Evolutionary conservation across 2,797 vertebrate genomes (phyloP).

Genomic region (Phylloscopus collybita): DNA sequence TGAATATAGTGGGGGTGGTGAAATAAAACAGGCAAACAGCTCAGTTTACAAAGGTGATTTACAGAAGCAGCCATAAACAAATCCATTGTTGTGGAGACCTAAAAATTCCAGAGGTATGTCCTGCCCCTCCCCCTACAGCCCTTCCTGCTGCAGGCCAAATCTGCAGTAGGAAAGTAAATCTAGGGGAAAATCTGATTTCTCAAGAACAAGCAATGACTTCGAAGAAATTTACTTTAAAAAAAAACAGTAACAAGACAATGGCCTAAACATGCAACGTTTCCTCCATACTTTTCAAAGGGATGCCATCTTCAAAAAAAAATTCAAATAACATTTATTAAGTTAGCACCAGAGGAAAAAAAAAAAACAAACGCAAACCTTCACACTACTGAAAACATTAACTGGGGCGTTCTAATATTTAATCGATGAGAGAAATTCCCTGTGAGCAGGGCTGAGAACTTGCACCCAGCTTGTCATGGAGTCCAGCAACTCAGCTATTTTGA

Average conservation of each 20-base stretch:
- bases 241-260: neutral
- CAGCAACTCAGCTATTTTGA: neutral
- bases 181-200: neutral
- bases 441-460: neutral
- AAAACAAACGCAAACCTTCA: neutral
- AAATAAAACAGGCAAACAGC: neutral
- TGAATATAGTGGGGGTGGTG: neutral
- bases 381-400: neutral
- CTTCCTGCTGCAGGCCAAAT: neutral
- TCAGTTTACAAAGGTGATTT: slow-evolving; percentile 11
- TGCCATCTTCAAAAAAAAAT: neutral
- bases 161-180: neutral
- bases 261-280: neutral
- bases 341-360: neutral
- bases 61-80: slow-evolving; percentile 6
- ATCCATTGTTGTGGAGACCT: neutral
- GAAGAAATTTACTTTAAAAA: neutral
- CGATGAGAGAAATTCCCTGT: neutral
- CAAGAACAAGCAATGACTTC: neutral
- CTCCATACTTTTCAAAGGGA: neutral
- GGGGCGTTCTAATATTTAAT: neutral
- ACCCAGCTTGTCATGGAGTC: neutral
- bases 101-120: neutral
- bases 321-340: neutral
- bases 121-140: neutral